These are phyloP conservation scores for Xylocampa areola DNA, from an alignment of 2,888 invertebrate species.

Conservation along the genomic window DNA sequence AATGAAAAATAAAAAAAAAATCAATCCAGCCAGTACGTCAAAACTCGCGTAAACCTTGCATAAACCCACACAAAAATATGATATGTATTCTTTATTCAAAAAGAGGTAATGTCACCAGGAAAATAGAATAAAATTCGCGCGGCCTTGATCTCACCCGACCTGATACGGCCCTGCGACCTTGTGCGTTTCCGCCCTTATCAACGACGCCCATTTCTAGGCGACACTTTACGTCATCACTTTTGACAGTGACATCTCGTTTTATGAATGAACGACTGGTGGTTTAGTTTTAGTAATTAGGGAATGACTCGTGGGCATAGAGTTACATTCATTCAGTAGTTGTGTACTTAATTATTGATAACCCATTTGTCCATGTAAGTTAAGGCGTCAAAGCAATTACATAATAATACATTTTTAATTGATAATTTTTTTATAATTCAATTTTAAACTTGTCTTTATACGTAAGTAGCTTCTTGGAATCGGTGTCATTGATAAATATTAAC, in stretches of 20 bases:
- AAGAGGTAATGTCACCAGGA: slow-evolving; percentile 44
- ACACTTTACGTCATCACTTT: slow-evolving; percentile 29
- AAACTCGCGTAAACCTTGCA: too few relatives aligned
- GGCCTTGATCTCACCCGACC: slow-evolving; percentile 60
- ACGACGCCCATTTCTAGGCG: slow-evolving; percentile 32
- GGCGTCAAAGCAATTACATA: too few relatives aligned
- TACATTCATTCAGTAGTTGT: background rate
- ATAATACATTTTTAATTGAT: too few relatives aligned
- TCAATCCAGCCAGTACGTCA: too few relatives aligned
- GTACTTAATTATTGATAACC: background rate
- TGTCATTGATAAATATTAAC: too few relatives aligned
- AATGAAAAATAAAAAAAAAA: too few relatives aligned
- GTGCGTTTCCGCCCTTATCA: slow-evolving; percentile 69
- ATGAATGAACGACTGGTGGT: slow-evolving; percentile 9
- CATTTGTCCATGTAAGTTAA: background rate
- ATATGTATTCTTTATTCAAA: slow-evolving; percentile 18
- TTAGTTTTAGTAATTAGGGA: background rate
- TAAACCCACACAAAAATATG: background rate
- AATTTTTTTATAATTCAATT: too few relatives aligned
- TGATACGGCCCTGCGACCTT: slow-evolving; percentile 59
- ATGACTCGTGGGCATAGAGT: too few relatives aligned
- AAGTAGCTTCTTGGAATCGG: too few relatives aligned
- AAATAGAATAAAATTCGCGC: slow-evolving; percentile 30
- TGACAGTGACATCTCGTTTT: slow-evolving; percentile 26
- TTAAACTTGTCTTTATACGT: too few relatives aligned